These are phyloP conservation scores for Crotalus horridus DNA, from an alignment of 2,113 vertebrate genomes.

Conservation along the genomic window DNA sequence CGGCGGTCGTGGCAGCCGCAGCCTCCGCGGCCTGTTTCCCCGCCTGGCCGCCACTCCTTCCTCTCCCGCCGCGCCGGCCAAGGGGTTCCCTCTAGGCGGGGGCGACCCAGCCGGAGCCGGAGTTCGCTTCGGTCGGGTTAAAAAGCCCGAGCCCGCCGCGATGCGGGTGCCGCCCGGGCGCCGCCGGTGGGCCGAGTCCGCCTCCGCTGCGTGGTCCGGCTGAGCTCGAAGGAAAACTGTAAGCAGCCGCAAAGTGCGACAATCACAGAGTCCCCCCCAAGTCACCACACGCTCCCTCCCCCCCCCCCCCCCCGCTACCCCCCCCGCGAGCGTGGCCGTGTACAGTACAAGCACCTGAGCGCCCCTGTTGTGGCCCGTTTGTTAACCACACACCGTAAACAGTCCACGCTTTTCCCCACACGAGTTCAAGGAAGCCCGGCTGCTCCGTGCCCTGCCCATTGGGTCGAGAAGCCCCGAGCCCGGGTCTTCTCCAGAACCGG, in stretches of 20 bases:
- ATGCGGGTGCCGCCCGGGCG: slow-evolving; percentile 45
- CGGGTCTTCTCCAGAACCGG: neutral
- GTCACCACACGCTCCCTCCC: slow-evolving; percentile 35
- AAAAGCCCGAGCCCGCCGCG: slow-evolving; percentile 43
- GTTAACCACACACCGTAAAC: slow-evolving; percentile 58
- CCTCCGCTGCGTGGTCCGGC: slow-evolving; percentile 43
- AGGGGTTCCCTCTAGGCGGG: neutral
- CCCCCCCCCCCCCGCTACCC: neutral
- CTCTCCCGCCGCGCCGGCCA: slow-evolving; percentile 37
- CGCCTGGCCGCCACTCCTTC: slow-evolving; percentile 35
- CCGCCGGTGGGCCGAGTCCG: neutral
- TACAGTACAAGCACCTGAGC: slow-evolving; percentile 68
- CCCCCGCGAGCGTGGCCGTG: slow-evolving; percentile 30
- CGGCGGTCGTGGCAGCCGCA: neutral
- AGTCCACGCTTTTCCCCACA: slow-evolving; percentile 54
- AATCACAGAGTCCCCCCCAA: slow-evolving; percentile 35
- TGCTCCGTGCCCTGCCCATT: slow-evolving; percentile 32
- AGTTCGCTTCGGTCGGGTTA: slow-evolving; percentile 27
- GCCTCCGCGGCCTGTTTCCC: too few species aligned
- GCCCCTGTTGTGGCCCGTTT: slow-evolving; percentile 42
- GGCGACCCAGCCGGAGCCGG: slow-evolving; percentile 22
- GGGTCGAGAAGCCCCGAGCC: neutral
- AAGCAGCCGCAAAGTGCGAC: slow-evolving; percentile 32
- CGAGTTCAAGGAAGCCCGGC: neutral
- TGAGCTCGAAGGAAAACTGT: neutral